Evolutionary conservation across 2,888 invertebrate genomes (phyloP), one percentile per base, ranked within the genome.

Genomic region (Drosophila buzzatii): DNA sequence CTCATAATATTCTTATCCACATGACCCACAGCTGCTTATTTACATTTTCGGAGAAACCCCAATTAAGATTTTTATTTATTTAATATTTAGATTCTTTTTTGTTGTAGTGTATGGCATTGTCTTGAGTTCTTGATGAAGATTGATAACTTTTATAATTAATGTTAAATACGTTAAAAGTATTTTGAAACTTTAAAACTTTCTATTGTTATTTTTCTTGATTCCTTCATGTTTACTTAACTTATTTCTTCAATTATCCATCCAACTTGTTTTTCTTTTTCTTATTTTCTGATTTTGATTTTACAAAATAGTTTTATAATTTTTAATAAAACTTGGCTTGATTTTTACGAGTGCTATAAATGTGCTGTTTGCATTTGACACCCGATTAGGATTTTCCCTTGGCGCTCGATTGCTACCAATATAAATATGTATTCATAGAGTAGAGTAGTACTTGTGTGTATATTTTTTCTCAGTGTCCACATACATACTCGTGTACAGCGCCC

Each of bases 391-490:
- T 49, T 59, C 49, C 59, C 39, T 14, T 39, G 47, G 45, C 55
- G 37, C 20, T 18, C 27, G 27, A 47, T 47, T 47, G 23, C 16
- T 16, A 16, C 4, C 39, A n/a, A 53, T 39, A 39, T n/a, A 53
- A 23, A 37, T 16, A 37, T 16, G 2, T 35, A 52, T 49, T 1
- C 4, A 3, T 35, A 16, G 18, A 27, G 5, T 16, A 12, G 14
- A 2, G 9, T 49, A 5, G 1, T 18, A n/a, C n/a, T 12, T 41
- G 6, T 27, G 14, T 37, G 6, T 37, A 14, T 14, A 37, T 37
- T 76, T 77, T 77, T 44, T 62, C 33, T 12, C 73, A 76, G 76
- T 76, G 76, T 20, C 7, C 14, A 39, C 52, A 61, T 37, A 42
- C 12, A 27, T 20, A 18, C 18, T 9, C 20, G 37, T n/a, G 37